Conservation (phyloP, 2,797 vertebrate species). For the Fringilla coelebs region DNA sequence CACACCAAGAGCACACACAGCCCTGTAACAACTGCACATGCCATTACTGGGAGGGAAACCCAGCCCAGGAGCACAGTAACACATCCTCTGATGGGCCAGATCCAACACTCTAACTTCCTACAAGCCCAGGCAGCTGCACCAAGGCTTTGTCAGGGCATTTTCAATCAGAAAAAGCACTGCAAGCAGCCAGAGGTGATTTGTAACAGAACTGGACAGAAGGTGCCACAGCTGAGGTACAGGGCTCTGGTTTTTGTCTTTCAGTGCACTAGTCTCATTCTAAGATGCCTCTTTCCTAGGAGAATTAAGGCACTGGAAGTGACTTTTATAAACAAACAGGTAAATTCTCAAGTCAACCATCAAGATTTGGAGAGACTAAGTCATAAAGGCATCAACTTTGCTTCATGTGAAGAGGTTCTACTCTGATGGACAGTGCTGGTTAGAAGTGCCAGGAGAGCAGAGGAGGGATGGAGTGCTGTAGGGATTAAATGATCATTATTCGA, state of each 20-base stretch:
- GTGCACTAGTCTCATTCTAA: background rate
- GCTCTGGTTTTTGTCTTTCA: background rate
- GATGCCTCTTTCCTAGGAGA: background rate
- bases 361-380: background rate
- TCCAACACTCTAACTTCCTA: background rate
- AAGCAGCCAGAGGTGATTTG: background rate
- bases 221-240: background rate
- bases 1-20: background rate
- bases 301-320: background rate
- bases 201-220: background rate
- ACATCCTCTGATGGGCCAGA: background rate
- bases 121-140: background rate
- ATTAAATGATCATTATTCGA: background rate
- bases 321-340: background rate
- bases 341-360: background rate
- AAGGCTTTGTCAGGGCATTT: background rate
- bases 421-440: background rate
- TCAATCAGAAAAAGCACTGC: background rate
- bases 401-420: background rate
- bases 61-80: background rate
- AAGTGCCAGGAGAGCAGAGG: background rate
- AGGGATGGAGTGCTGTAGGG: background rate
- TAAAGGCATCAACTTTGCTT: background rate
- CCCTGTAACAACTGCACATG: background rate
- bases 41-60: background rate